These are phyloP conservation scores for Drosophila acutilabella DNA, from an alignment of 2,888 invertebrate genomes.

Conservation along the genomic window DNA sequence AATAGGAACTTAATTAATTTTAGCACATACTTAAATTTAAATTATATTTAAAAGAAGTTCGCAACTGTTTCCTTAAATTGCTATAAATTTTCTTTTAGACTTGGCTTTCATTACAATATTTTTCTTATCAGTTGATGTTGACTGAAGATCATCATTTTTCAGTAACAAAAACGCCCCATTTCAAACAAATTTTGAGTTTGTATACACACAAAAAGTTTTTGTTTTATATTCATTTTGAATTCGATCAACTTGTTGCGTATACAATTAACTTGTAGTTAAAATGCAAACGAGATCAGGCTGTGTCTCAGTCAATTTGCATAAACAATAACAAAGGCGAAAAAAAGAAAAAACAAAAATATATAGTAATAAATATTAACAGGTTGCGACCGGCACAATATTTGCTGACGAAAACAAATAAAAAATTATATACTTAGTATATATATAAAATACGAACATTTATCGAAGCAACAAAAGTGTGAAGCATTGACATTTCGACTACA, in stretches of 20 bases:
- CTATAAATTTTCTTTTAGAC: too few relatives aligned
- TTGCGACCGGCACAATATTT: constrained; percentile 21
- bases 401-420: constrained; percentile 20
- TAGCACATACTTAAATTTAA: too few relatives aligned
- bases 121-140: constrained; percentile 4
- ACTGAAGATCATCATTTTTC: not conserved
- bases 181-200: not conserved
- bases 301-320: constrained; percentile 40
- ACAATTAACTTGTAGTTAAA: constrained; percentile 51
- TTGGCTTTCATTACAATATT: not conserved
- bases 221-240: constrained; percentile 21
- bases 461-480: constrained; percentile 28
- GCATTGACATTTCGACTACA: constrained; percentile 65
- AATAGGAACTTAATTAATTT: too few relatives aligned
- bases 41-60: too few relatives aligned
- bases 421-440: not conserved
- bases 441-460: constrained; percentile 4
- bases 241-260: constrained; percentile 47
- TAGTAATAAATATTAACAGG: constrained; percentile 37
- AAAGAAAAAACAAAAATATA: constrained; percentile 23
- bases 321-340: constrained; percentile 15
- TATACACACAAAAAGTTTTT: constrained; percentile 18
- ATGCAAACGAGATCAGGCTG: constrained; percentile 56
- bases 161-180: constrained; percentile 37
- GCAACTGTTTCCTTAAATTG: too few relatives aligned